Conservation (phyloP, 2,888 invertebrate genomes). For the Bugulina stolonifera region DNA sequence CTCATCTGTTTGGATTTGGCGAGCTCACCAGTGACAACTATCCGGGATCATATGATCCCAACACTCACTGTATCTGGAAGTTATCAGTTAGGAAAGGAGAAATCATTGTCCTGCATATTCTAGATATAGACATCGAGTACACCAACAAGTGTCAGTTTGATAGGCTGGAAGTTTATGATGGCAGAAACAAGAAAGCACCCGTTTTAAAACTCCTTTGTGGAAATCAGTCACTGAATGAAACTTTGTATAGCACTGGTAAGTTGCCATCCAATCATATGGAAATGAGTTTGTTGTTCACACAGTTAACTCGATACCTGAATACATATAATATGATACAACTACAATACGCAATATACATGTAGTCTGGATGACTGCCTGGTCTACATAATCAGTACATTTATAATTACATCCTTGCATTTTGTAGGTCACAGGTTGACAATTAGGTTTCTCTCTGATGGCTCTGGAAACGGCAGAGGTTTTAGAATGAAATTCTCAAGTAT, state of each 20-base stretch:
- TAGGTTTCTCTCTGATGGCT: constrained; percentile 4
- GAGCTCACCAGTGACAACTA: neutral
- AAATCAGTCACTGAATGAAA: neutral
- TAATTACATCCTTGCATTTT: neutral
- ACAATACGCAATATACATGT: no score
- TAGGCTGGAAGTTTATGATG: constrained; percentile 12
- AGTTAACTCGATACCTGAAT: no score
- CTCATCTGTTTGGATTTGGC: neutral
- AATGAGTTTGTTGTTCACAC: no score
- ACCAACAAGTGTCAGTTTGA: neutral
- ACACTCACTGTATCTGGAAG: constrained; percentile 16
- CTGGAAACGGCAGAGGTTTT: constrained; percentile 1
- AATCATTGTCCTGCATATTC: neutral
- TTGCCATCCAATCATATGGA: no score
- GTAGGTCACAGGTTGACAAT: neutral
- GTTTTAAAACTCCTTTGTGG: neutral
- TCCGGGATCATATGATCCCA: neutral
- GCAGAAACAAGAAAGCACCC: neutral
- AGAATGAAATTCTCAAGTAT: neutral
- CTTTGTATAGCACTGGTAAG: neutral
- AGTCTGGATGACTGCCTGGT: no score
- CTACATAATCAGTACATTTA: no score
- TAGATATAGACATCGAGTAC: constrained; percentile 16
- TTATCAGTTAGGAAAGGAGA: neutral
- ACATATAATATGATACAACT: no score